Conservation (phyloP, 1,140 invertebrate genomes). For the Aphidius ervi region DNA sequence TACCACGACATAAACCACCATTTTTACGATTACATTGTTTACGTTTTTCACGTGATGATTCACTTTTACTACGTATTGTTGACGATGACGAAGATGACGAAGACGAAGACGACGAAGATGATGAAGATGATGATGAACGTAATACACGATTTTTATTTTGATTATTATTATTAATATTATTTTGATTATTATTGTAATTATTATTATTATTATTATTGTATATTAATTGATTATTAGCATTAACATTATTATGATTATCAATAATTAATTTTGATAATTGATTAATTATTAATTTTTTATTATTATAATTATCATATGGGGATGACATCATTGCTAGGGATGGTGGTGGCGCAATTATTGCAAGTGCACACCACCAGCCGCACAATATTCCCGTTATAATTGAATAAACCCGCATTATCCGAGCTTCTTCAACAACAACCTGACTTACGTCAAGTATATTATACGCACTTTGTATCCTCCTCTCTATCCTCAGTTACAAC, state of each 20-base stretch:
- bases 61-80: slow-evolving; percentile 35
- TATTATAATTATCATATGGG: too few species aligned
- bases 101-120: too few species aligned
- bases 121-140: slow-evolving; percentile 7
- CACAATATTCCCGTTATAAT: slow-evolving; percentile 47
- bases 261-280: neutral
- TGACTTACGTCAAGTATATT: slow-evolving; percentile 16
- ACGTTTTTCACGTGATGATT: slow-evolving; percentile 43
- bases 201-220: neutral
- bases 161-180: neutral
- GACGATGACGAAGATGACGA: too few species aligned
- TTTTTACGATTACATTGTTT: slow-evolving; percentile 41
- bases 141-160: slow-evolving; percentile 8
- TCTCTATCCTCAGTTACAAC: slow-evolving; percentile 10
- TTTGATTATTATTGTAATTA: neutral
- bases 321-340: slow-evolving; percentile 15
- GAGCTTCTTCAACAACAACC: slow-evolving; percentile 29
- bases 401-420: slow-evolving; percentile 49
- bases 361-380: slow-evolving; percentile 46
- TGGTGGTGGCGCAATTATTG: slow-evolving; percentile 39
- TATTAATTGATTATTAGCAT: neutral
- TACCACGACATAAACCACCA: slow-evolving; percentile 32
- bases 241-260: neutral
- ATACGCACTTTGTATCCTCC: slow-evolving; percentile 35
- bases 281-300: slow-evolving; percentile 2